Evolutionary conservation across 2,888 invertebrate genomes (phyloP).

Genomic region (Epinotia nisella): DNA sequence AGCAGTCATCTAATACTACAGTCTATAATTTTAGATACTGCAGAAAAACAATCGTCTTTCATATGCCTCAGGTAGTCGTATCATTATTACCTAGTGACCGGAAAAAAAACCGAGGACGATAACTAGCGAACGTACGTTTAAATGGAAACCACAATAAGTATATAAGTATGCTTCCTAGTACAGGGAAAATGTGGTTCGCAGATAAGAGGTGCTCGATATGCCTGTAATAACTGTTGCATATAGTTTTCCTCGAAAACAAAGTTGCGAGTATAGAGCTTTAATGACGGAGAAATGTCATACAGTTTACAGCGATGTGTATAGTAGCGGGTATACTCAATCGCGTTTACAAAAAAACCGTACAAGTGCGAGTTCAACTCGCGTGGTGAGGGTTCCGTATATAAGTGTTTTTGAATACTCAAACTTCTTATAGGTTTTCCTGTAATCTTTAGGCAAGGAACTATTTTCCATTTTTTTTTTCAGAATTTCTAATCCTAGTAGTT

Average conservation of each 20-base stretch:
- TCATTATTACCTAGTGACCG: not conserved
- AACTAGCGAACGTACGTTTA: not conserved
- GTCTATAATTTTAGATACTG: not conserved
- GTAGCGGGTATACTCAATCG: too few relatives aligned
- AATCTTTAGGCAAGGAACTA: too few relatives aligned
- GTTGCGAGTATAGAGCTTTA: slow-evolving; percentile 7
- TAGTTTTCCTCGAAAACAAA: slow-evolving; percentile 26
- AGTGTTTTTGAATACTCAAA: too few relatives aligned
- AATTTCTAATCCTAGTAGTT: too few relatives aligned
- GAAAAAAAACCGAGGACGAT: slow-evolving; percentile 1
- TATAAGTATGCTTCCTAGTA: slow-evolving; percentile 22
- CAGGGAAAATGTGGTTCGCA: slow-evolving; percentile 25
- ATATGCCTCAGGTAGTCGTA: not conserved
- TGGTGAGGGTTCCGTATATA: too few relatives aligned
- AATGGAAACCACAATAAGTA: slow-evolving; percentile 18
- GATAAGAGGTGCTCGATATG: slow-evolving; percentile 19
- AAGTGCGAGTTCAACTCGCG: too few relatives aligned
- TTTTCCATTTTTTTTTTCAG: too few relatives aligned
- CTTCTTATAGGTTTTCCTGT: too few relatives aligned
- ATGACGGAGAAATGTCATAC: not conserved
- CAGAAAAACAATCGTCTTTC: not conserved
- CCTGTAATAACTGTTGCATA: slow-evolving; percentile 12
- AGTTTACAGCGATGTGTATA: not conserved
- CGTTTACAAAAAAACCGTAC: too few relatives aligned
- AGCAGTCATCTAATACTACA: too few relatives aligned